A percentile compares a stretch with the other conserved stretches of the same genome.
These are phyloP conservation scores for Lymantria dispar DNA, from an alignment of 2,888 invertebrate species.

Conservation along the genomic window DNA sequence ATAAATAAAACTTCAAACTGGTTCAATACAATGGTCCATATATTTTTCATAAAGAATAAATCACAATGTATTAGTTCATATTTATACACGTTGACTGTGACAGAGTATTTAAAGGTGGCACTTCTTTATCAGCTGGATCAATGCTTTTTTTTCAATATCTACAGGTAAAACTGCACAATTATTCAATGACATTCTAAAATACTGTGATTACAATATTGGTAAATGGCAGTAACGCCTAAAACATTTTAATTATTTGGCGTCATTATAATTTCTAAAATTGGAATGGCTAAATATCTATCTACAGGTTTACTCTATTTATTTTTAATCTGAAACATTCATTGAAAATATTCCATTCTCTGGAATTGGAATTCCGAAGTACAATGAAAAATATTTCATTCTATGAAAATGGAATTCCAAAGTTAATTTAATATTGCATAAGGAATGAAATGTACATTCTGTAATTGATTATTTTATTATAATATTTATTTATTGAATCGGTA, in stretches of 20 bases:
- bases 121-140: slow-evolving; percentile 5
- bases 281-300: slow-evolving; percentile 22
- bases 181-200: slow-evolving; percentile 28
- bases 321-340: not conserved
- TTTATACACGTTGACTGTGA: slow-evolving; percentile 55
- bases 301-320: slow-evolving; percentile 8
- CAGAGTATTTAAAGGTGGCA: slow-evolving; percentile 58
- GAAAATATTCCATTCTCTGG: slow-evolving; percentile 12
- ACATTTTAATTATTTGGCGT: slow-evolving; percentile 23
- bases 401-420: slow-evolving; percentile 5
- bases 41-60: slow-evolving; percentile 74
- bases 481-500: slow-evolving; percentile 1
- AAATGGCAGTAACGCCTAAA: slow-evolving; percentile 7
- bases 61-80: slow-evolving; percentile 73
- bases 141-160: not conserved
- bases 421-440: slow-evolving; percentile 2
- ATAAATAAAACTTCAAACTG: slow-evolving; percentile 40
- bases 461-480: slow-evolving; percentile 14
- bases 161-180: not conserved
- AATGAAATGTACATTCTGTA: slow-evolving; percentile 17
- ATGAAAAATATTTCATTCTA: slow-evolving; percentile 8
- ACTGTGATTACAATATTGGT: slow-evolving; percentile 30
- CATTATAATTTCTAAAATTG: slow-evolving; percentile 14
- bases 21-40: slow-evolving; percentile 75
- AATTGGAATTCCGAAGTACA: slow-evolving; percentile 2